Evolutionary conservation across 2,888 invertebrate genomes (phyloP).

Genomic region (Baronia brevicornis): DNA sequence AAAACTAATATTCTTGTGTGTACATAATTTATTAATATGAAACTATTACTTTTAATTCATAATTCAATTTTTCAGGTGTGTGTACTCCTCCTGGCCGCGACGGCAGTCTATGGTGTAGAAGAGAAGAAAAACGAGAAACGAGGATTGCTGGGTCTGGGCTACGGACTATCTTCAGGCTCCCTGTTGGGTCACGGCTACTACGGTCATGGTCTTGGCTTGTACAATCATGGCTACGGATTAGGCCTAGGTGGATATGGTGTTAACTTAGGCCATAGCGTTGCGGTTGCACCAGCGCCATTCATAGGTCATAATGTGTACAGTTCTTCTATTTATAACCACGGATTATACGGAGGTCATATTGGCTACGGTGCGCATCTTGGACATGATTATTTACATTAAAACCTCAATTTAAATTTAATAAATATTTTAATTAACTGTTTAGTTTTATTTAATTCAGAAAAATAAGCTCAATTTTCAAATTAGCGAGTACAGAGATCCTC

Average conservation of each 20-base stretch:
- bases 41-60: no score
- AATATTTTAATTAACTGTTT: neutral
- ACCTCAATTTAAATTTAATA: neutral
- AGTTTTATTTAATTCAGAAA: slow-evolving; percentile 1
- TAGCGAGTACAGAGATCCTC: no score
- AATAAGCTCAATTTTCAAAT: no score
- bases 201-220: slow-evolving; percentile 23
- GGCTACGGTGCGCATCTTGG: slow-evolving; percentile 32
- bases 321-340: slow-evolving; percentile 30
- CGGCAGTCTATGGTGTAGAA: slow-evolving; percentile 46
- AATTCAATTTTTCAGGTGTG: no score
- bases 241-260: slow-evolving; percentile 22
- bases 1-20: neutral
- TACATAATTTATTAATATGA: no score
- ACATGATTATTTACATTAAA: slow-evolving; percentile 29
- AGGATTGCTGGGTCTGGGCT: slow-evolving; percentile 58
- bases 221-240: slow-evolving; percentile 26
- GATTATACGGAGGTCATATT: slow-evolving; percentile 26
- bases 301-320: slow-evolving; percentile 27
- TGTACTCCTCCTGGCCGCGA: slow-evolving; percentile 44
- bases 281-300: no score
- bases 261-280: slow-evolving; percentile 16
- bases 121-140: slow-evolving; percentile 68
- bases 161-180: no score
- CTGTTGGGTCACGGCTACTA: slow-evolving; percentile 26